A percentile compares a stretch with the other conserved stretches of the same genome.
Conservation (phyloP, 2,888 invertebrate species). For the Rhogogaster chlorosoma region DNA sequence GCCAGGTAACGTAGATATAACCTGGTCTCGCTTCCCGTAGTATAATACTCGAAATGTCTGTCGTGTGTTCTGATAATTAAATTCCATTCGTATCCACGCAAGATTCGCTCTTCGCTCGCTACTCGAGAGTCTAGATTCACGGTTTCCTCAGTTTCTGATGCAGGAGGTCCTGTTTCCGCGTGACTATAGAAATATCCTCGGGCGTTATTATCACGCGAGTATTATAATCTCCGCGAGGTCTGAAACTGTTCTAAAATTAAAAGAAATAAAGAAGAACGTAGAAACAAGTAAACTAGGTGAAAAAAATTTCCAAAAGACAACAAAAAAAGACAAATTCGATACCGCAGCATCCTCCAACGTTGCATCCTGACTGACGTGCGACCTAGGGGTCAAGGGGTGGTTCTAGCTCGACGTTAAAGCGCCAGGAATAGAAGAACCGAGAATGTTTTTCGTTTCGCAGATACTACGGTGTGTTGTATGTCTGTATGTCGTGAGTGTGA, state of each 20-base stretch:
- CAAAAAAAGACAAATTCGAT: neutral
- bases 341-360: conserved; percentile 1
- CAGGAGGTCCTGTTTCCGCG: neutral
- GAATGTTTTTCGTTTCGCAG: neutral
- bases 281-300: neutral
- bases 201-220: neutral
- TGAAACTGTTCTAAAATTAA: neutral
- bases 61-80: conserved; percentile 51
- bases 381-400: neutral
- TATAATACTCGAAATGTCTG: conserved; percentile 41
- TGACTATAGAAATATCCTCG: neutral
- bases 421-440: neutral
- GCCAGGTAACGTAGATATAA: conserved; percentile 38
- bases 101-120: neutral
- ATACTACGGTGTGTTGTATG: neutral
- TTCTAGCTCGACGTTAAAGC: neutral
- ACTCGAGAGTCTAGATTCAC: conserved; percentile 5
- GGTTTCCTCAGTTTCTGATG: neutral
- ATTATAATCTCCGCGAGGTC: neutral
- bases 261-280: neutral
- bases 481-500: conserved; percentile 6
- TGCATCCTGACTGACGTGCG: neutral
- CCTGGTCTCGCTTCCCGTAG: neutral
- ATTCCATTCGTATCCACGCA: conserved; percentile 45
- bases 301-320: neutral